Evolutionary conservation across 2,888 invertebrate genomes (phyloP).

Genomic region (Tineola bisselliella): DNA sequence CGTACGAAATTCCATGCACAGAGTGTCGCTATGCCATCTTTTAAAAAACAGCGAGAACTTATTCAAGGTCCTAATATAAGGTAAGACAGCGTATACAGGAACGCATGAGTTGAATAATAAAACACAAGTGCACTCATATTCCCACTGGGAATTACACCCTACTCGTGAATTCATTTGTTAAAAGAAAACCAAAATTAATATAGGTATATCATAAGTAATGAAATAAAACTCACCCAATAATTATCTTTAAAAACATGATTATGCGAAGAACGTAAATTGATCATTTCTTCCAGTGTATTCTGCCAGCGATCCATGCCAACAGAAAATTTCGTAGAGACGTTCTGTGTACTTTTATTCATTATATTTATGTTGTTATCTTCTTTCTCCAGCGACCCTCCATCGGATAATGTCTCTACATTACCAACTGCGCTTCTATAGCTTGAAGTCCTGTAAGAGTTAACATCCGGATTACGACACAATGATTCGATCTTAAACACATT

Average conservation of each 20-base stretch:
- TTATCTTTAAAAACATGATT: slow-evolving; percentile 70
- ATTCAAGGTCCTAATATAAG: no score
- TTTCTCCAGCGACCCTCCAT: slow-evolving; percentile 20
- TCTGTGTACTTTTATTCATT: slow-evolving; percentile 24
- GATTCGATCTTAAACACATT: no score
- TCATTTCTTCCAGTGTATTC: slow-evolving; percentile 58
- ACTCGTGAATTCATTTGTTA: no score
- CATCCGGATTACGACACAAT: no score
- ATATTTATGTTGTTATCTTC: background rate
- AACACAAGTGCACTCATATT: background rate
- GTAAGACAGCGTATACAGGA: background rate
- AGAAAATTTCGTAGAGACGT: slow-evolving; percentile 52
- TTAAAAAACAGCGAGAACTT: no score
- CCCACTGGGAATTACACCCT: background rate
- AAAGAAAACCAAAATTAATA: no score
- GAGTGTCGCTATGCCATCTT: no score
- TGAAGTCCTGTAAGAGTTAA: no score
- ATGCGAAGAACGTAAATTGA: slow-evolving; percentile 49
- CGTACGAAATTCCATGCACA: no score
- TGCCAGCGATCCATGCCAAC: slow-evolving; percentile 66
- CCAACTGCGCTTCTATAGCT: slow-evolving; percentile 14
- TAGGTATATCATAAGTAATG: no score
- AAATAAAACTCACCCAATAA: slow-evolving; percentile 57
- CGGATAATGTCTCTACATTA: slow-evolving; percentile 24
- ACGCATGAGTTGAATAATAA: background rate